These are phyloP conservation scores for Anthrax anthrax DNA, from an alignment of 2,888 invertebrate genomes.

Conservation along the genomic window DNA sequence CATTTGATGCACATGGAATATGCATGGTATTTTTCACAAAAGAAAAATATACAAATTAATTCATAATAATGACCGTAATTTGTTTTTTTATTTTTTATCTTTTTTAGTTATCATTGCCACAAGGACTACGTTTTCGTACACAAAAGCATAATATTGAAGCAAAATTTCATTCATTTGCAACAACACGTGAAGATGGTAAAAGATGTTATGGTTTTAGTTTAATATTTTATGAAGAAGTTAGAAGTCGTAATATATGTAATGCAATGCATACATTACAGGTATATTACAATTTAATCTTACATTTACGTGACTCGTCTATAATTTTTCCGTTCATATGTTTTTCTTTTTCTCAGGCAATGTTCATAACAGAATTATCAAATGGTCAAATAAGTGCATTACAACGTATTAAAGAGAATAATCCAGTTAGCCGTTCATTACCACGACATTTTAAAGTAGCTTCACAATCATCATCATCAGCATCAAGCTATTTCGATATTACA, in stretches of 20 bases:
- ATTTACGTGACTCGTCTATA: background rate
- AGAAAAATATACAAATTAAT: background rate
- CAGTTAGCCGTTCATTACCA: constrained; percentile 72
- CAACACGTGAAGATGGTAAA: constrained; percentile 92
- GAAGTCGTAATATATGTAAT: constrained; percentile 79
- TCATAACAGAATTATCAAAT: constrained; percentile 76
- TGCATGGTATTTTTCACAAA: constrained; percentile 57
- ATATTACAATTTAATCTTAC: constrained; percentile 15
- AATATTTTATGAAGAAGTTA: constrained; percentile 92
- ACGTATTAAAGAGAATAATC: constrained; percentile 46
- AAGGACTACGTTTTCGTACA: constrained; percentile 86
- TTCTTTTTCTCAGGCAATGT: constrained; percentile 56
- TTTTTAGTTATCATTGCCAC: constrained; percentile 78
- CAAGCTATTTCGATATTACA: constrained; percentile 81
- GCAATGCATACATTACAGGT: constrained; percentile 93
- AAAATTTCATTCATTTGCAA: constrained; percentile 90
- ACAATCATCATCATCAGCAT: constrained; percentile 58
- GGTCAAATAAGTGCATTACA: constrained; percentile 53
- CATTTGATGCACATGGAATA: constrained; percentile 89
- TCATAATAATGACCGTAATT: too few species aligned
- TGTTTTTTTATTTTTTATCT: background rate
- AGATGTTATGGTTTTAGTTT: constrained; percentile 88
- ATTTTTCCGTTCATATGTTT: constrained; percentile 1
- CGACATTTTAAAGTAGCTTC: constrained; percentile 76
- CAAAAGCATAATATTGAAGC: constrained; percentile 81